Evolutionary conservation across 2,113 vertebrate species (phyloP).

Genomic region (Apeltes quadracus): DNA sequence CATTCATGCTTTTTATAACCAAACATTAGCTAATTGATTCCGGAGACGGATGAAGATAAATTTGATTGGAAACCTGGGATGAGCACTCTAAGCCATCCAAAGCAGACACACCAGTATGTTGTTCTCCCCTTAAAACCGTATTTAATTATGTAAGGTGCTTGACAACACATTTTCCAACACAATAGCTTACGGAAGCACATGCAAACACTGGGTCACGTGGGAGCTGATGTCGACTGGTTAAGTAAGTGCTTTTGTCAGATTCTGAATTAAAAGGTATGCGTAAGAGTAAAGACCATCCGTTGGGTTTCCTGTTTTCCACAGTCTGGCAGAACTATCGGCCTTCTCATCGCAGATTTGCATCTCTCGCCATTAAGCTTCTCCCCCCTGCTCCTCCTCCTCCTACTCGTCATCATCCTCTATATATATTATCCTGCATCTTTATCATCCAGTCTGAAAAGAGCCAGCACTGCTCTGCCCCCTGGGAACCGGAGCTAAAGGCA

Average conservation of each 20-base stretch:
- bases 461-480: slow-evolving; percentile 32
- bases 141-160: slow-evolving; percentile 20
- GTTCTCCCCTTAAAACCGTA: neutral
- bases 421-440: slow-evolving; percentile 61
- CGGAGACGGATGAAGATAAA: slow-evolving; percentile 18
- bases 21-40: slow-evolving; percentile 51
- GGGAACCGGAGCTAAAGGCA: slow-evolving; percentile 51
- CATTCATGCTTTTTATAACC: slow-evolving; percentile 12
- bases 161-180: slow-evolving; percentile 14
- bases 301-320: slow-evolving; percentile 21
- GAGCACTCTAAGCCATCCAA: slow-evolving; percentile 6
- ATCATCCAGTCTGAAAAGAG: slow-evolving; percentile 59
- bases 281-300: slow-evolving; percentile 5
- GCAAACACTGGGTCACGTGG: neutral
- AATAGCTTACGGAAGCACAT: neutral
- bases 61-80: slow-evolving; percentile 25
- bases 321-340: slow-evolving; percentile 25
- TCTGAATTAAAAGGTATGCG: slow-evolving; percentile 1
- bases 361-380: slow-evolving; percentile 35
- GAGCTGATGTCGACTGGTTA: neutral
- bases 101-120: slow-evolving; percentile 9
- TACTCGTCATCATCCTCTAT: neutral
- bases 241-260: neutral
- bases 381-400: neutral
- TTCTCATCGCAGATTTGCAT: slow-evolving; percentile 34